Percentiles rank a stretch among this genome's conserved stretches.
phyloP scores from a whole-genome alignment of 2,888 invertebrate genomes.

The Eupithecia tripunctaria region DNA sequence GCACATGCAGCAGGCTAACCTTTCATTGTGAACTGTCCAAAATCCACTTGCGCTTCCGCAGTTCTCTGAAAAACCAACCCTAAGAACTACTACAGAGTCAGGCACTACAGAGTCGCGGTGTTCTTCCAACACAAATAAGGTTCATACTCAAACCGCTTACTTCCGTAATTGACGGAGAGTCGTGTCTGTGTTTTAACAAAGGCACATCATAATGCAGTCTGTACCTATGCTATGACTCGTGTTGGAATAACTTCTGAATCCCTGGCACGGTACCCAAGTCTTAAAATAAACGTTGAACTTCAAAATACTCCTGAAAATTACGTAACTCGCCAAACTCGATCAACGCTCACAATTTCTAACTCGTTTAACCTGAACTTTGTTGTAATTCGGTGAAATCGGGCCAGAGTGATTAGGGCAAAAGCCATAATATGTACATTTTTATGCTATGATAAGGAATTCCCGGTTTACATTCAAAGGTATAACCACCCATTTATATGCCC shows the following conservation, averaged over 20 bases:
- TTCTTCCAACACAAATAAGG: no score
- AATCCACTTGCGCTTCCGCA: background rate
- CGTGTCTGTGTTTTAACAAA: no score
- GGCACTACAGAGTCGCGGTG: no score
- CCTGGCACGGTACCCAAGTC: background rate
- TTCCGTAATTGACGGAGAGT: no score
- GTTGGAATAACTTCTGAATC: background rate
- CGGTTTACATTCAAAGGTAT: background rate
- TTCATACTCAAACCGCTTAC: no score
- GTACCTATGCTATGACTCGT: background rate
- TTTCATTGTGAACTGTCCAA: no score
- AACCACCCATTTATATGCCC: background rate
- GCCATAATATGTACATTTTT: background rate
- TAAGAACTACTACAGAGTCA: no score
- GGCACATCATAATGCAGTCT: background rate
- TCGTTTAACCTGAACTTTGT: background rate
- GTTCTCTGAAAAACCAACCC: background rate
- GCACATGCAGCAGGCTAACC: no score
- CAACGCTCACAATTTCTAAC: background rate
- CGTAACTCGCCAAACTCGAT: background rate
- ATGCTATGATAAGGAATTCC: background rate
- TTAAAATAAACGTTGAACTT: background rate
- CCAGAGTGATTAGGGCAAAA: background rate
- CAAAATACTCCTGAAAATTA: constrained; percentile 1
- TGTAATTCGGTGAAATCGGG: background rate